phyloP scores from a whole-genome alignment of 2,113 vertebrate genomes.

The Corvus cornix region DNA sequence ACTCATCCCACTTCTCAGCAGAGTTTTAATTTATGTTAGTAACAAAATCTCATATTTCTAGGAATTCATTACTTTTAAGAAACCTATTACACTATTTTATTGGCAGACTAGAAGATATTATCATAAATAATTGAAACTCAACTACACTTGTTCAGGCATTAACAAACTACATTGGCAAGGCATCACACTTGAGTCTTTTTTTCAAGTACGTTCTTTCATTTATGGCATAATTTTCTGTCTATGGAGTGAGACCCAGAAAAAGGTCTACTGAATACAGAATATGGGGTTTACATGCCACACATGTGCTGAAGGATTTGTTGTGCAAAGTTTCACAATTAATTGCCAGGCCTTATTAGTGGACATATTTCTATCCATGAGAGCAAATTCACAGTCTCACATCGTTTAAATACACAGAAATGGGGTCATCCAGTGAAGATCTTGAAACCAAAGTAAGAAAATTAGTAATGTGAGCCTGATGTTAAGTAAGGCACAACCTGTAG shows the following conservation, averaged over 20 bases:
- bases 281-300: neutral
- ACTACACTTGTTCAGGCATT: conserved; percentile 5
- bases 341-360: neutral
- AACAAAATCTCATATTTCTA: conserved; percentile 44
- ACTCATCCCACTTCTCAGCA: conserved; percentile 23
- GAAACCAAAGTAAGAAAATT: neutral
- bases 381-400: neutral
- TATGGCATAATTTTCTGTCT: neutral
- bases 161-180: conserved; percentile 27
- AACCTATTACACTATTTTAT: conserved; percentile 16
- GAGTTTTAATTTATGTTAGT: conserved; percentile 30
- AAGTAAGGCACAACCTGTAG: neutral
- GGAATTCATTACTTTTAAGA: conserved; percentile 34
- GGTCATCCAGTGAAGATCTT: neutral
- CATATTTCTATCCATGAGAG: neutral
- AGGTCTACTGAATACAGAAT: neutral
- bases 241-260: neutral
- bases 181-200: neutral
- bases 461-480: neutral
- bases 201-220: neutral
- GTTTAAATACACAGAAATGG: neutral
- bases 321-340: neutral
- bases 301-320: neutral
- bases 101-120: conserved; percentile 32
- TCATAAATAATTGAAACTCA: conserved; percentile 48